phyloP scores from a whole-genome alignment of 2,888 invertebrate species.

The Nudaria mundana region DNA sequence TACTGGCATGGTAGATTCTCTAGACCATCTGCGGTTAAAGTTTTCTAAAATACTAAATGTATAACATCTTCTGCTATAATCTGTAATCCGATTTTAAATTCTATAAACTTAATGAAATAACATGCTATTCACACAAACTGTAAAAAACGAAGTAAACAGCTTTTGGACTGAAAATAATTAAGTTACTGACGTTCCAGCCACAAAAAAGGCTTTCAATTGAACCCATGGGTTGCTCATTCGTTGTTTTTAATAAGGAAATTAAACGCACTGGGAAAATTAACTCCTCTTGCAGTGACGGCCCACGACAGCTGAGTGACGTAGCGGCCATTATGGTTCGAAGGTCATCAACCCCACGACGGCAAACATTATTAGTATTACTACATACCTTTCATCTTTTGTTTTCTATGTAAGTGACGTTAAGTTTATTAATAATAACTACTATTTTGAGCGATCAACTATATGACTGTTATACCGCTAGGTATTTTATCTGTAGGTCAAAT shows the following conservation, averaged over 20 bases:
- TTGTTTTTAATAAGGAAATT: slow-evolving; percentile 57
- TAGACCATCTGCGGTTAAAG: no score
- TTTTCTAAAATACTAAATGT: no score
- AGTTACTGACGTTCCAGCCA: slow-evolving; percentile 13
- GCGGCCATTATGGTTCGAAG: slow-evolving; percentile 60
- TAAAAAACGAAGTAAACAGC: neutral
- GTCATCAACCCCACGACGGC: slow-evolving; percentile 40
- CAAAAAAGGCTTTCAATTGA: slow-evolving; percentile 17
- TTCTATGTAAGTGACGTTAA: slow-evolving; percentile 10
- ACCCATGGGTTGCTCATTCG: slow-evolving; percentile 27
- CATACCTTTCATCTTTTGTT: slow-evolving; percentile 27
- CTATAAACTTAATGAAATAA: no score
- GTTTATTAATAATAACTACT: slow-evolving; percentile 3
- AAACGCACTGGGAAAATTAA: slow-evolving; percentile 68
- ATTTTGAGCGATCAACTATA: slow-evolving; percentile 1
- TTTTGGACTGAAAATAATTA: slow-evolving; percentile 7
- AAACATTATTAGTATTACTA: slow-evolving; percentile 22
- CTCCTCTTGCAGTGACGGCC: slow-evolving; percentile 60
- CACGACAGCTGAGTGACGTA: slow-evolving; percentile 65
- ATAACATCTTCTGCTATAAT: no score
- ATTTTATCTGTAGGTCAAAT: neutral
- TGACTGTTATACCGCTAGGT: neutral
- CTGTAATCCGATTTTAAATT: no score
- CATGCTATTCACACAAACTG: no score
- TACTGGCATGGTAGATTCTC: no score